phyloP scores from a whole-genome alignment of 2,797 vertebrate genomes.

The Phrynocephalus guinanensis region DNA sequence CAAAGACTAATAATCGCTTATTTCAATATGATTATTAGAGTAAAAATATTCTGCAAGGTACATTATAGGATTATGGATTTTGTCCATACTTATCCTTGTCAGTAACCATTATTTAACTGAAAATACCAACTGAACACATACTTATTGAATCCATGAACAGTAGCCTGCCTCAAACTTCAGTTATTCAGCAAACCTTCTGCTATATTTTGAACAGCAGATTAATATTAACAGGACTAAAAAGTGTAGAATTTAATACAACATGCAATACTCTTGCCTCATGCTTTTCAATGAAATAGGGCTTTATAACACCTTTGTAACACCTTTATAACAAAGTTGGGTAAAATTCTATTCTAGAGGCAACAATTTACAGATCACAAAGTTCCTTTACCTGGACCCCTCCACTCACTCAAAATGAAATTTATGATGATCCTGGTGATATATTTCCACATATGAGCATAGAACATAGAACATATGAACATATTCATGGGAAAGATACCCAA shows the following conservation, averaged over 20 bases:
- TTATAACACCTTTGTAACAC: conserved; percentile 57
- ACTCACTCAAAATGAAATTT: conserved; percentile 43
- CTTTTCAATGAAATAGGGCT: conserved; percentile 55
- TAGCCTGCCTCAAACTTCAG: not conserved
- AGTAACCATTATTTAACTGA: accelerated
- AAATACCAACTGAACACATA: conserved; percentile 6
- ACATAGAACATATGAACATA: no score
- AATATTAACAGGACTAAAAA: conserved; percentile 48
- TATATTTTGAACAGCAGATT: conserved; percentile 33
- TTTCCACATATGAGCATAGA: conserved; percentile 20
- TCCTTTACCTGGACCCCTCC: conserved; percentile 54
- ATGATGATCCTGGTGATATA: conserved; percentile 42
- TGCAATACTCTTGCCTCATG: conserved; percentile 29
- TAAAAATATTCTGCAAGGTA: not conserved
- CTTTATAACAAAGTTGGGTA: conserved; percentile 62
- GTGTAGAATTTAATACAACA: conserved; percentile 43
- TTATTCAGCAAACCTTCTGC: conserved; percentile 11
- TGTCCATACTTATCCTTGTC: not conserved
- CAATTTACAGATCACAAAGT: conserved; percentile 51
- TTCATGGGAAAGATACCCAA: conserved; percentile 31
- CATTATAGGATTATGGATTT: conserved; percentile 14
- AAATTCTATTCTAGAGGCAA: conserved; percentile 53
- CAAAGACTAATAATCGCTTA: not conserved
- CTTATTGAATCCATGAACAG: conserved; percentile 12
- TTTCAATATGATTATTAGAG: not conserved